Base-by-base conservation (phyloP, 2,888 invertebrate species). In the Tryphoninae sp. region DNA sequence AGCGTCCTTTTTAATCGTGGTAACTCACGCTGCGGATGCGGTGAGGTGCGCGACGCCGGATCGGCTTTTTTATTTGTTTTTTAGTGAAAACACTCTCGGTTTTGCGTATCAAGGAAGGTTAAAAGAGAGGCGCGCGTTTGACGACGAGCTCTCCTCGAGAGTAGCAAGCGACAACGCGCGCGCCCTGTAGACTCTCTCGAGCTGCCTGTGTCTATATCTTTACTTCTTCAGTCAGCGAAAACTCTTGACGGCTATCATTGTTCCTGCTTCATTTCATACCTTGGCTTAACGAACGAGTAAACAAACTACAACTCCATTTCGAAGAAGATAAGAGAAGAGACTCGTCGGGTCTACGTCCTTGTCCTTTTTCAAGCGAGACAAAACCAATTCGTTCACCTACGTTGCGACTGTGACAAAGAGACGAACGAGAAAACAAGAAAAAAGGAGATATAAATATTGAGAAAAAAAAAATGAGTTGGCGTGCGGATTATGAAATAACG, bases 401-500 rank as follows among this genome's bases (percentile, higher is more conserved):
- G 51, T 23, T n/a, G n/a, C 7, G 53, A 53, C 53, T 40, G 9
- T 59, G 64, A 53, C 19, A 65, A 77, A 65, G 74, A 69, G 76
- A 65, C 49, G 49, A 23, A 68, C 59, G 45, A 61, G 58, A 58
- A 23, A 8, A 23, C 55, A 45, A 68, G 45, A 19, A 55, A 55
- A 40, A 51, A 59, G 45, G 22, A 65, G 58, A 67, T 19, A 55
- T 26, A 23, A 42, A 16, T 69, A 45, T 19, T 19, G 19, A 19
- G 1, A 45, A 19, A 19, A 45, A 42, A 8, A 13, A 42, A 8
- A 22, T 59, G 61, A n/a, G 74, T 49, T 33, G 75, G 16, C 45
- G 45, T 65, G 76, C 78, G 75, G 74, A 91, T 92, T 90, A 92
- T 92, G 93, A 93, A 92, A 94, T 93, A 93, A 97, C 97, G 97